These are phyloP conservation scores for Drosophila longiperda DNA, from an alignment of 2,888 invertebrate genomes.

Conservation along the genomic window DNA sequence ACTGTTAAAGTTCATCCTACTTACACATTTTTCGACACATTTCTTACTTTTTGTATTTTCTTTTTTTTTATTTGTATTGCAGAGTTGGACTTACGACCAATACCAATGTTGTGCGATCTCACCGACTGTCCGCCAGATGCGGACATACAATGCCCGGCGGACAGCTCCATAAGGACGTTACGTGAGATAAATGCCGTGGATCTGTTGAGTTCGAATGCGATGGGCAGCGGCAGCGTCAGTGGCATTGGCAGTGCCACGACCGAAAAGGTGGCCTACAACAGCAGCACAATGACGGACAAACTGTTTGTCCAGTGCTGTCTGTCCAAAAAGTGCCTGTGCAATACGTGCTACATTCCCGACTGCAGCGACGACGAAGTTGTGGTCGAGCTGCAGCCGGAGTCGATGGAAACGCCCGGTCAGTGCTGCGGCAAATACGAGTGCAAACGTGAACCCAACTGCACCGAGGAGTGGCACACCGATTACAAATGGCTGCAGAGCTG, in stretches of 20 bases:
- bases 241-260: slow-evolving; percentile 17
- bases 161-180: slow-evolving; percentile 80
- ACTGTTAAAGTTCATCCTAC: slow-evolving; percentile 4
- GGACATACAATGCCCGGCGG: slow-evolving; percentile 81
- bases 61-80: slow-evolving; percentile 38
- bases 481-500: slow-evolving; percentile 81
- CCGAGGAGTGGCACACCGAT: slow-evolving; percentile 69
- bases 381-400: slow-evolving; percentile 76
- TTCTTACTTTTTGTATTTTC: background rate
- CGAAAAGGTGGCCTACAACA: slow-evolving; percentile 43
- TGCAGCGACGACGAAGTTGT: slow-evolving; percentile 77
- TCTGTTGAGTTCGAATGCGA: slow-evolving; percentile 54
- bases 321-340: slow-evolving; percentile 82
- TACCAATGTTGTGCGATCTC: slow-evolving; percentile 77
- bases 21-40: slow-evolving; percentile 1
- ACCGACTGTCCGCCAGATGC: slow-evolving; percentile 81
- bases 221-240: slow-evolving; percentile 13
- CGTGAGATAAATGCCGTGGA: slow-evolving; percentile 57
- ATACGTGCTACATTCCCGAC: slow-evolving; percentile 82
- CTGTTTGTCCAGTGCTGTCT: slow-evolving; percentile 81
- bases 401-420: slow-evolving; percentile 83
- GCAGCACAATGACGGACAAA: slow-evolving; percentile 64
- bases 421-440: slow-evolving; percentile 86
- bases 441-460: slow-evolving; percentile 84
- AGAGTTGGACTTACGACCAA: slow-evolving; percentile 63